phyloP scores from a whole-genome alignment of 2,797 vertebrate species.

The Tapirus indicus region DNA sequence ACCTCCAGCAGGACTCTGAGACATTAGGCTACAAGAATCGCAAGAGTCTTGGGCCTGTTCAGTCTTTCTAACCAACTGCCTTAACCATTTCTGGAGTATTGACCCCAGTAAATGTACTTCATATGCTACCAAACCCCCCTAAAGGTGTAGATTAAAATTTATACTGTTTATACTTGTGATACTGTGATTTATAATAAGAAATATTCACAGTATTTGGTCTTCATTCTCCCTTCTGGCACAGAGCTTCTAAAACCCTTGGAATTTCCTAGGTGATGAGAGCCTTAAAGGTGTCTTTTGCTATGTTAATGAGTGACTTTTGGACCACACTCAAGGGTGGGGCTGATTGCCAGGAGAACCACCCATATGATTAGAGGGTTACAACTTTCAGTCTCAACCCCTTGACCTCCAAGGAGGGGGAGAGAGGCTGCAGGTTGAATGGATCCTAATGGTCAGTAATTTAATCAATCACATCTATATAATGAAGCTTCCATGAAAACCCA shows the following conservation, averaged over 20 bases:
- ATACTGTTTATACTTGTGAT: background rate
- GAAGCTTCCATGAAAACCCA: background rate
- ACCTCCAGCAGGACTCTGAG: background rate
- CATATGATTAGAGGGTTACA: background rate
- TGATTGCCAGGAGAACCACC: background rate
- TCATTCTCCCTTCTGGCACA: background rate
- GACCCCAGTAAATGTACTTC: background rate
- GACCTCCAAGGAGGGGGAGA: background rate
- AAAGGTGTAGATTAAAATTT: background rate
- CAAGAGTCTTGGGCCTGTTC: background rate
- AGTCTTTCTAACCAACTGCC: background rate
- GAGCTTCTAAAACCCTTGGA: background rate
- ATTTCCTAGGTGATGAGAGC: background rate
- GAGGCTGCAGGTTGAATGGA: background rate
- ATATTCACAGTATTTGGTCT: background rate
- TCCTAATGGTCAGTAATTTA: background rate
- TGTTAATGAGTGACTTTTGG: no score
- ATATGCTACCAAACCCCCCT: background rate
- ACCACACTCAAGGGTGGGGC: background rate
- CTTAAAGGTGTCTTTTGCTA: background rate
- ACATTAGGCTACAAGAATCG: background rate
- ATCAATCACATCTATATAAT: background rate
- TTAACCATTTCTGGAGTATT: background rate
- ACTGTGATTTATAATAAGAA: background rate
- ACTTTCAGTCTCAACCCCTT: background rate